Evolutionary conservation across 2,888 invertebrate species (phyloP), one percentile per base, ranked within the genome.

Genomic region (Apocheima hispidaria): DNA sequence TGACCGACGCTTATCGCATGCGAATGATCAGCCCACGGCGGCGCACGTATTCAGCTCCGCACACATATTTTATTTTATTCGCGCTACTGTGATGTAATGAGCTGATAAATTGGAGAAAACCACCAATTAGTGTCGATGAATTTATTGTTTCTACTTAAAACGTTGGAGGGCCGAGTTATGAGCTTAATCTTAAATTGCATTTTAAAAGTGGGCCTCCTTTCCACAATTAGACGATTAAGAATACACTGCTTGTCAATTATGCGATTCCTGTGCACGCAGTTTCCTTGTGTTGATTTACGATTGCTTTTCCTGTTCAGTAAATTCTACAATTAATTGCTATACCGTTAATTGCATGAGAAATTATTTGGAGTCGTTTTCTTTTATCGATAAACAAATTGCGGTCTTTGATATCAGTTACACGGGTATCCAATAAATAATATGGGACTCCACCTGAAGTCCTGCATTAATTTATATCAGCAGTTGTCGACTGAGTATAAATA

Each of bases 51-150:
- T n/a, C 88, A 83, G 85, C 90, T 86, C 89, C 84, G 83, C 89
- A 86, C 90, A 91, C 90, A 92, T 90, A 92, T 92, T 92, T 92
- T 92, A 92, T 92, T 92, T 92, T 91, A 92, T 92, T 92, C 92
- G 90, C 92, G 91, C 92, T 92, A 92, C 92, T 88, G 92, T 92
- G 92, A 92, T 92, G 92, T 92, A 92, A 92, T 92, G 92, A 92
- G 91, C 92, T 90, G 92, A 92, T 92, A 92, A 92, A 92, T 92
- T 88, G 90, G 87, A 92, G 92, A 92, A 92, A 92, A 92, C 92
- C 92, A 92, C 92, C 92, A 92, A 92, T 92, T 92, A 92, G 92
- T 90, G 92, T 90, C 92, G 92, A 92, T 92, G 91, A 92, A 92
- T 92, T 92, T 92, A 92, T 92, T 92, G 92, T 92, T 92, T 91